Evolutionary conservation across 2,797 vertebrate species (phyloP).

Genomic region (Mus caroli): DNA sequence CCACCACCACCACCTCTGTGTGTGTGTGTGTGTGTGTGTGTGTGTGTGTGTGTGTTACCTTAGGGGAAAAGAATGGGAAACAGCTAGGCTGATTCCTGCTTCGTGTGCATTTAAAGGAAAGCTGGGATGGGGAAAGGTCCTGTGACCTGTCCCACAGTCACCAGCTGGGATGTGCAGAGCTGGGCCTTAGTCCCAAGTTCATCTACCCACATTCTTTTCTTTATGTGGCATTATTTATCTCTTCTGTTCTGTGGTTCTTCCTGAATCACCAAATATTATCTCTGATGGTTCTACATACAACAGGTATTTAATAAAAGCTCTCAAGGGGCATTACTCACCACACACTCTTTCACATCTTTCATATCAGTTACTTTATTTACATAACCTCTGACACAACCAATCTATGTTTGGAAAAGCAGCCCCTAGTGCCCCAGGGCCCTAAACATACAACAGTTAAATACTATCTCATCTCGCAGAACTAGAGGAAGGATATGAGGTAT

Average conservation of each 20-base stretch:
- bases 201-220: background rate
- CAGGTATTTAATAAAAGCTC: conserved; percentile 21
- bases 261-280: background rate
- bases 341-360: background rate
- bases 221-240: background rate
- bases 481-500: background rate
- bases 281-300: background rate
- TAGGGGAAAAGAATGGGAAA: background rate
- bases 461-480: background rate
- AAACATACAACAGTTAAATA: background rate
- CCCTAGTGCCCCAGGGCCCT: background rate
- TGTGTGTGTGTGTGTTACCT: background rate
- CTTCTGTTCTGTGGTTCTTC: background rate
- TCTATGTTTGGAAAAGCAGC: background rate
- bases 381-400: background rate
- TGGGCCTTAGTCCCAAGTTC: background rate
- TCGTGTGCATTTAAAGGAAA: background rate
- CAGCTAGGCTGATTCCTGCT: background rate
- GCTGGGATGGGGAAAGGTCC: background rate
- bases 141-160: background rate
- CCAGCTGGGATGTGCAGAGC: background rate
- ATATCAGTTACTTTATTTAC: background rate
- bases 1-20: too few relatives aligned
- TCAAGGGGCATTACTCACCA: background rate
- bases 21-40: background rate